phyloP scores from a whole-genome alignment of 2,888 invertebrate species.

The Thereva unica region DNA sequence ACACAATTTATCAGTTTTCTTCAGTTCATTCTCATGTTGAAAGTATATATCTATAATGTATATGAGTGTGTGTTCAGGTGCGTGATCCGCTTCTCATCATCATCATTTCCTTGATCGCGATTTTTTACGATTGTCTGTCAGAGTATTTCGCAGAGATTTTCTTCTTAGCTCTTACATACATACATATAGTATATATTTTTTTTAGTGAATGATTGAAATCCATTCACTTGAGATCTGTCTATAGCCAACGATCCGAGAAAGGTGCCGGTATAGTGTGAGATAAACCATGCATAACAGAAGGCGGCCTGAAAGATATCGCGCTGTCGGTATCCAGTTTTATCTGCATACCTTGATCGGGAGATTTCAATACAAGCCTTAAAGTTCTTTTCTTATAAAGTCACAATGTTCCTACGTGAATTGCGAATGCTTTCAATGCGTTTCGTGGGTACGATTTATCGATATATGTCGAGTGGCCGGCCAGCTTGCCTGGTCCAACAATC shows the following conservation, averaged over 20 bases:
- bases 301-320: neutral
- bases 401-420: too few relatives aligned
- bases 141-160: conserved; percentile 6
- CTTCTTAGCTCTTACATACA: neutral
- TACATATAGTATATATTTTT: too few relatives aligned
- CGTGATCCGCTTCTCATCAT: conserved; percentile 19
- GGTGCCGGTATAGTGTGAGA: neutral
- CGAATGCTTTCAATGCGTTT: too few relatives aligned
- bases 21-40: neutral
- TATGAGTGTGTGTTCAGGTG: conserved; percentile 1
- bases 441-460: too few relatives aligned
- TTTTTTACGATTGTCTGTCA: conserved; percentile 7
- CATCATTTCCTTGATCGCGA: neutral
- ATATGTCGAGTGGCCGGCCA: too few relatives aligned
- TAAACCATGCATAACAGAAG: conserved; percentile 9
- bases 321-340: too few relatives aligned
- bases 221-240: conserved; percentile 10
- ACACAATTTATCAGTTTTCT: conserved; percentile 9
- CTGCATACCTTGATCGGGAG: too few relatives aligned
- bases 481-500: too few relatives aligned
- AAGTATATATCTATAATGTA: too few relatives aligned
- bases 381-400: too few relatives aligned
- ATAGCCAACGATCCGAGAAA: conserved; percentile 11
- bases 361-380: too few relatives aligned
- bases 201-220: conserved; percentile 8